These are phyloP conservation scores for Pyralis farinalis DNA, from an alignment of 2,888 invertebrate species.

Conservation along the genomic window DNA sequence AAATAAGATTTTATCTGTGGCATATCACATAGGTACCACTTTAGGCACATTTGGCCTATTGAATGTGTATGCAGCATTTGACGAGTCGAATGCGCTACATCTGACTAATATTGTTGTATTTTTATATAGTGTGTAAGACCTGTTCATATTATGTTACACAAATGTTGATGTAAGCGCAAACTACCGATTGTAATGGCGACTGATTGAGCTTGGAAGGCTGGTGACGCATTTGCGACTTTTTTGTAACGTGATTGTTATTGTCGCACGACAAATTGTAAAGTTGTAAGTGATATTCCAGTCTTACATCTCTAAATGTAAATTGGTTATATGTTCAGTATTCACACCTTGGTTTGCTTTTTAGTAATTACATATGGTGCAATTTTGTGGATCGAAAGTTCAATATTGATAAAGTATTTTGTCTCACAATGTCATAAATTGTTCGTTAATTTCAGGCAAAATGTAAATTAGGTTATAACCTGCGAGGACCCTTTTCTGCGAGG, in stretches of 20 bases:
- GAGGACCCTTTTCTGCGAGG: too few relatives aligned
- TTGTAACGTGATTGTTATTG: conserved; percentile 1
- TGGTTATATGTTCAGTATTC: conserved; percentile 1
- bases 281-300: conserved; percentile 3
- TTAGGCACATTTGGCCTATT: conserved; percentile 35
- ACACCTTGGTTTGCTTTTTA: conserved; percentile 12
- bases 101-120: conserved; percentile 69
- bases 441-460: too few relatives aligned
- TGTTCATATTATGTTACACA: conserved; percentile 49
- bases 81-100: conserved; percentile 43
- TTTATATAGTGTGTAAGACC: conserved; percentile 70
- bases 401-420: too few relatives aligned
- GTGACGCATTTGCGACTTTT: conserved; percentile 8
- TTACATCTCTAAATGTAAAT: conserved; percentile 3
- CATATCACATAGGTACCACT: conserved; percentile 70
- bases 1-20: conserved; percentile 53
- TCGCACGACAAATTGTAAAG: conserved; percentile 1
- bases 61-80: conserved; percentile 40
- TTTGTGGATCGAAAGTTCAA: not conserved
- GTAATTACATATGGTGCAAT: conserved; percentile 3
- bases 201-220: conserved; percentile 12
- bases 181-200: conserved; percentile 20
- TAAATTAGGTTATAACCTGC: too few relatives aligned
- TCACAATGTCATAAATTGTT: too few relatives aligned
- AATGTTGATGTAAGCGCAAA: conserved; percentile 28